Percentiles rank a stretch among this genome's conserved stretches.
phyloP scores from a whole-genome alignment of 2,888 invertebrate species.

The Zele albiditarsus region DNA sequence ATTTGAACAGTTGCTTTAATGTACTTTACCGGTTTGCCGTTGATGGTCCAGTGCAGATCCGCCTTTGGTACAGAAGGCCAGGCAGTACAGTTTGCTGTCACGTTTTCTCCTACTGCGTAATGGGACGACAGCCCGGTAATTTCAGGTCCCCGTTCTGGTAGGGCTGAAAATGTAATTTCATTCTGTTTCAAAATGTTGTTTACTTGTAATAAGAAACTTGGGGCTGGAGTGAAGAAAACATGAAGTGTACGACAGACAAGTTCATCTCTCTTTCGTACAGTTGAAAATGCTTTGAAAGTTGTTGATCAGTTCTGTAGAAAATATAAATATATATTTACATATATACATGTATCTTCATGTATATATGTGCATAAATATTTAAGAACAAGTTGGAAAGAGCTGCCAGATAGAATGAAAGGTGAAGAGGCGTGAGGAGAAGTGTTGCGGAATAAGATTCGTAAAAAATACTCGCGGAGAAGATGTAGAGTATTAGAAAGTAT shows the following conservation, averaged over 20 bases:
- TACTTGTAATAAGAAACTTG: conserved; percentile 42
- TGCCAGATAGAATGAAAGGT: neutral
- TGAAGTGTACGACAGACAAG: neutral
- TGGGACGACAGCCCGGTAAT: conserved; percentile 71
- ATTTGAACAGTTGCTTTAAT: conserved; percentile 19
- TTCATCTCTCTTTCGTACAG: neutral
- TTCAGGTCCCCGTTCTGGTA: conserved; percentile 72
- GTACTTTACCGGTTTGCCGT: conserved; percentile 71
- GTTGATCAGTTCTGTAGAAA: neutral
- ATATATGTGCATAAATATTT: conserved; percentile 14
- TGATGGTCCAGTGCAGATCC: conserved; percentile 73
- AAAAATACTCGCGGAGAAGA: neutral
- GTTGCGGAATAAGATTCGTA: neutral
- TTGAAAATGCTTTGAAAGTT: conserved; percentile 10
- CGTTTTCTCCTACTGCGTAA: conserved; percentile 73
- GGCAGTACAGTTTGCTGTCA: conserved; percentile 74
- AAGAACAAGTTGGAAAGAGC: neutral
- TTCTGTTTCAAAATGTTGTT: conserved; percentile 45
- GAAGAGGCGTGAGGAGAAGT: neutral
- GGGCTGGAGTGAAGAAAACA: neutral
- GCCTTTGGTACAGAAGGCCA: conserved; percentile 73
- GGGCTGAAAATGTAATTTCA: conserved; percentile 63
- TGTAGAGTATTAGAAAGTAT: neutral
- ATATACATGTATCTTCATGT: conserved; percentile 10
- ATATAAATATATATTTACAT: neutral